These are phyloP conservation scores for Lepidurus apus DNA, from an alignment of 1,140 invertebrate species.

Conservation along the genomic window DNA sequence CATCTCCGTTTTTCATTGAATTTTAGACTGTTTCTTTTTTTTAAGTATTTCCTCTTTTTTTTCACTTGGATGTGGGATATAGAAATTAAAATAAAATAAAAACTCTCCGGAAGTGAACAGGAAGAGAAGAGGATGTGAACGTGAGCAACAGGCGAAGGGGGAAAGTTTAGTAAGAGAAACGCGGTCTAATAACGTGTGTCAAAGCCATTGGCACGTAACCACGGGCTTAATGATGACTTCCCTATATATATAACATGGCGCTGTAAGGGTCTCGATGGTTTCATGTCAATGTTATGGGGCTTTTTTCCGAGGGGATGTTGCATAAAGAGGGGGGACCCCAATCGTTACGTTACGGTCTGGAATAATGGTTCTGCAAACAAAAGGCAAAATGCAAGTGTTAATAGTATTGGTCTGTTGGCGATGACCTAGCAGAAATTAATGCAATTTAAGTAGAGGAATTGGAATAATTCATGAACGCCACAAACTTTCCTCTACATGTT, in stretches of 20 bases:
- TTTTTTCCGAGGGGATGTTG: too few species aligned
- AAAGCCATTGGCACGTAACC: not conserved
- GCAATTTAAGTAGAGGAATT: not conserved
- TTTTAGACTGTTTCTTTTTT: not conserved
- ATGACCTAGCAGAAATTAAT: constrained; percentile 4
- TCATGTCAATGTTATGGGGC: too few species aligned
- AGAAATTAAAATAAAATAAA: not conserved
- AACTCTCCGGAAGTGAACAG: constrained; percentile 9
- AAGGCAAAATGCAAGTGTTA: too few species aligned
- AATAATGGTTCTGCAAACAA: too few species aligned
- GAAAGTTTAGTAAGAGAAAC: not conserved
- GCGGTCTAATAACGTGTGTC: not conserved
- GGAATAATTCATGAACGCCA: constrained; percentile 5
- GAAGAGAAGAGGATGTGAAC: not conserved
- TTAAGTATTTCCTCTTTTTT: too few species aligned
- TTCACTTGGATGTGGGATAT: not conserved
- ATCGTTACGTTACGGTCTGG: too few species aligned
- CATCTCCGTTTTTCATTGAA: not conserved
- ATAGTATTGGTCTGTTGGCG: too few species aligned
- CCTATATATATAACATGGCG: too few species aligned
- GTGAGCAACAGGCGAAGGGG: not conserved
- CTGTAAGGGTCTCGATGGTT: too few species aligned
- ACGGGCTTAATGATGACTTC: not conserved
- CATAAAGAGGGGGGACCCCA: too few species aligned
- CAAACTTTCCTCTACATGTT: not conserved